Base-by-base conservation (phyloP, 2,797 vertebrate species). In the Siniperca obscura region DNA sequence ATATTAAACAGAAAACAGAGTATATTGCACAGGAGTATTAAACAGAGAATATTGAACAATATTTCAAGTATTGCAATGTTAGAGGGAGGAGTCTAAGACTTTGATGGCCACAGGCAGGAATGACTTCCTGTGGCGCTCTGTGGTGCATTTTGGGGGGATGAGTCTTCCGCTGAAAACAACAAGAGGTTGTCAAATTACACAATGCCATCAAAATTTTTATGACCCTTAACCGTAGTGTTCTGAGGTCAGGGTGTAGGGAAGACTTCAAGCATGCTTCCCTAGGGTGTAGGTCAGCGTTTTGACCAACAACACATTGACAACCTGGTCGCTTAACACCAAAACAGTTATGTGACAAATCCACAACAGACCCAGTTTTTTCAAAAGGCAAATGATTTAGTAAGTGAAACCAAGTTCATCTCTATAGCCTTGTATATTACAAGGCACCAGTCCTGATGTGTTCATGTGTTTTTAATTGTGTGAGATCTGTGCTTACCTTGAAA, bases 401-500 rank as follows among this genome's bases (percentile, higher is more conserved):
- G 40, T 17, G 25, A 69, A 69, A 69, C 22, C 30, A 8, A 55
- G 34, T 40, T 25, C 14, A 56, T 42, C 21, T 52, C 48, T 21
- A 5, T n/a, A 21, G 30, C 4, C 17, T 40, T 17, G 44, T 5
- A 22, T 34, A 1, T n/a, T 16, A 36, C 21, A 36, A 60, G 36
- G 11, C 7, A 57, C 3, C n/a, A 62, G 21, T 11, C 22, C 46
- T 62, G 19, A 10, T 56, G 36, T 22, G 40, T 17, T 22, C 2
- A 16, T 44, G 64, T 44, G 14, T 36, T 57, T 27, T 57, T 46
- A 36, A 30, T 7, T 68, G 53, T 19, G 19, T n/a, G n/a, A 65
- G 19, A 36, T 34, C n/a, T 6, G 36, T 10, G 14, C 94, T 90
- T 94, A 98, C 98, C 98, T 97, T 98, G 97, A 87, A 99, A 98